Base-by-base conservation (phyloP, 2,113 vertebrate genomes). In the Ammodytes dubius region DNA sequence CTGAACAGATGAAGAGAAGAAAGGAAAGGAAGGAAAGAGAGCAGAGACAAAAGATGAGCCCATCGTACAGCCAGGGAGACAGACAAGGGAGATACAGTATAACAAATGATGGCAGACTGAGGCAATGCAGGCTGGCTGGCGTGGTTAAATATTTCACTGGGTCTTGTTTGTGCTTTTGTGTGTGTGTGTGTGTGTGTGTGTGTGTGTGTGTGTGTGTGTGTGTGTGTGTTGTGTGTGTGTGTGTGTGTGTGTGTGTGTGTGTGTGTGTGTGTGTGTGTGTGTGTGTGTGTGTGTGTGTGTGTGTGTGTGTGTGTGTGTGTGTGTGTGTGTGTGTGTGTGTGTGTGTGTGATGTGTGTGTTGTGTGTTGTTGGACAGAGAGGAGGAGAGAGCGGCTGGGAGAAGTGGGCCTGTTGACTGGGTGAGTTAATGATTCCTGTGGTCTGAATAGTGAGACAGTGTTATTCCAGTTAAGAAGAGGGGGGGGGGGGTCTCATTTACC, bases 71-170 rank as follows among this genome's bases (percentile, higher is more conserved):
- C 61, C 83, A 77, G 82, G 15, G 79, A 73, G 78, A 89, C 75
- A 86, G 87, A 91, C 75, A 79, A 70, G 83, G 27, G 72, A 85
- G 84, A 88, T 75, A 81, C 85, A 86, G 72, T 81, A 58, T 81
- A 89, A 93, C 80, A 91, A 90, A 92, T 81, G 87, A 91, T 87
- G 77, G 78, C 84, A 79, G 72, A 27, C 27, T 27, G 27, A 70
- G 83, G 78, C 82, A 77, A 74, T 72, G 64, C 47, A 71, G 70
- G 80, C 84, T 70, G 88, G 86, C 78, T n/a, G 60, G 85, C 10
- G 11, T 42, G 81, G 93, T 91, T 92, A 93, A 92, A 93, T 91
- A 92, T 94, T 94, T 89, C 89, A 91, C 93, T 56, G 58, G 87
- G 86, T 46, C 76, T 84, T 79, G 77, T 82, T 73, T 87, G 86